Percentiles rank a stretch among this genome's conserved stretches.
phyloP scores from a whole-genome alignment of 2,888 invertebrate species.

The Lycophotia porphyrea region DNA sequence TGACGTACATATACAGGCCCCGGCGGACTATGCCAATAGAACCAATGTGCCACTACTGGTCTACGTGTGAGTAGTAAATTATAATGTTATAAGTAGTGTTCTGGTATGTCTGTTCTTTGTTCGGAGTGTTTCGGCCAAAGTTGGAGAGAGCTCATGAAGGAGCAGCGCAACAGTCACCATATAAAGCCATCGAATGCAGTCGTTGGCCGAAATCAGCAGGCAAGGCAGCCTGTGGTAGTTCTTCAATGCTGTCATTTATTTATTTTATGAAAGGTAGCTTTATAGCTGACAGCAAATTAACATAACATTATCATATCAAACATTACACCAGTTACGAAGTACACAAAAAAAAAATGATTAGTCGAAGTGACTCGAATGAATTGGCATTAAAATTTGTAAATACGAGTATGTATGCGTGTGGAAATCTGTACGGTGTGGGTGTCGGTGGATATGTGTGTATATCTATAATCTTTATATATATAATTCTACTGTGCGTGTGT shows the following conservation, averaged over 20 bases:
- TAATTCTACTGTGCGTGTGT: too few relatives aligned
- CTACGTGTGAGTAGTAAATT: constrained; percentile 93
- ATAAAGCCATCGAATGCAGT: background rate
- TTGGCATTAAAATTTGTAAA: too few relatives aligned
- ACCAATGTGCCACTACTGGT: constrained; percentile 95
- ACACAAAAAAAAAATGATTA: too few relatives aligned
- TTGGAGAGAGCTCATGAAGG: background rate
- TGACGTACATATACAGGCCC: constrained; percentile 93
- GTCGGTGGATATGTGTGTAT: too few relatives aligned
- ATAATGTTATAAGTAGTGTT: background rate
- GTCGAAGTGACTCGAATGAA: too few relatives aligned
- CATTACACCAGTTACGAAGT: too few relatives aligned
- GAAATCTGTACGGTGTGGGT: too few relatives aligned
- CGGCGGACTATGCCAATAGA: constrained; percentile 92
- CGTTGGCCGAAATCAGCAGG: background rate
- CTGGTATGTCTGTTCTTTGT: background rate
- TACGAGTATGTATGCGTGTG: too few relatives aligned
- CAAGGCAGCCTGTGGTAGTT: background rate
- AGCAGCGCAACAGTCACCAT: background rate
- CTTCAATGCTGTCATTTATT: background rate
- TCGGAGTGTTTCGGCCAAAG: background rate
- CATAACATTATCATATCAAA: too few relatives aligned
- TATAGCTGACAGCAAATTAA: too few relatives aligned
- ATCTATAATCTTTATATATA: too few relatives aligned
- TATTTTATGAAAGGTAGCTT: too few relatives aligned